Evolutionary conservation across 1,140 invertebrate species (phyloP).

Genomic region (Platyscapa corneri): DNA sequence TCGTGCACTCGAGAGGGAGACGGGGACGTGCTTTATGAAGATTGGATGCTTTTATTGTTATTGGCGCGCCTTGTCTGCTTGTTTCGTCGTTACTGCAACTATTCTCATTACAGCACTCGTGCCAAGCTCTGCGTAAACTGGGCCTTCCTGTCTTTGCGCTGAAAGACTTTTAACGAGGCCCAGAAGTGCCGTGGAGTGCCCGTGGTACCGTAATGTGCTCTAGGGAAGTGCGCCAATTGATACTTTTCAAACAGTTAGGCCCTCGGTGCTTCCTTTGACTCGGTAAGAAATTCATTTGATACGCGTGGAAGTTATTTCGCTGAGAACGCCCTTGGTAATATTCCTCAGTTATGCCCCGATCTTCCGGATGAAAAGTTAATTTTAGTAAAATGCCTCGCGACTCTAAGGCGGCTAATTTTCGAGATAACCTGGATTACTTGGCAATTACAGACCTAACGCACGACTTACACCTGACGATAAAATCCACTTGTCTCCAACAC

Average conservation of each 20-base stretch:
- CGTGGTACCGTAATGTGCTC: neutral
- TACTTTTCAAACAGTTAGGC: neutral
- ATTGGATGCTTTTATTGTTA: conserved; percentile 63
- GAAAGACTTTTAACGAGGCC: conserved; percentile 36
- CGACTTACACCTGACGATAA: neutral
- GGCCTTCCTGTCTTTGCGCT: neutral
- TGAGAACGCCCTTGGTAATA: neutral
- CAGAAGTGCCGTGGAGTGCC: neutral
- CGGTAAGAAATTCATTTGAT: conserved; percentile 7
- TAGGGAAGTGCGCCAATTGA: too few species aligned
- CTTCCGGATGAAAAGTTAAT: neutral
- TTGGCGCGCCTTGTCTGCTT: conserved; percentile 48
- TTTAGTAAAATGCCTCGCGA: neutral
- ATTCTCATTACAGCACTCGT: conserved; percentile 28
- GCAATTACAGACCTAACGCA: neutral
- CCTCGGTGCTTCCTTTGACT: conserved; percentile 10
- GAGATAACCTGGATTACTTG: neutral
- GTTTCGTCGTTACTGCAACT: conserved; percentile 34
- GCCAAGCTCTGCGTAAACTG: neutral
- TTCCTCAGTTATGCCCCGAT: neutral
- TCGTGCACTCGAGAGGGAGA: neutral
- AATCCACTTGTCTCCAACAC: too few species aligned
- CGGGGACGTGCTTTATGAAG: conserved; percentile 54
- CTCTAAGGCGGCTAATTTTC: neutral
- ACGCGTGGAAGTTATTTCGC: conserved; percentile 3